Evolutionary conservation across 2,888 invertebrate species (phyloP), one percentile per base, ranked within the genome.

Genomic region (Monochamus alternatus): DNA sequence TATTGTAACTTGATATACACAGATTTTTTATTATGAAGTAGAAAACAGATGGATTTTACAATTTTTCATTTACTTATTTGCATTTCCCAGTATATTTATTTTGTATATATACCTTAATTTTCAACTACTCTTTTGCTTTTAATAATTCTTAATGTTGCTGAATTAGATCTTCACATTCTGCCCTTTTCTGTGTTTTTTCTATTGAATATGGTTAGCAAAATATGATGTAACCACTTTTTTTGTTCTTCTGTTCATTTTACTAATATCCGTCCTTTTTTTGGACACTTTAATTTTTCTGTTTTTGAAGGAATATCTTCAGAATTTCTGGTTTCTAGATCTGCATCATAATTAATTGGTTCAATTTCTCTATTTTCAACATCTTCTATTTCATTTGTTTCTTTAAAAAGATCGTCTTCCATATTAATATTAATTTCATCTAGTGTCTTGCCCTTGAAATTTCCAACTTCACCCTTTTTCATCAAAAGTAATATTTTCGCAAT

Each of bases 171-270:
- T 65, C 73, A 52, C 64, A 66, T 31, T 73, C 73, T 22, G 14
- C 14, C 7, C 43, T 64, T 55, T 73, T 73, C 12, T 65, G 73
- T 22, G 73, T 52, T 66, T 67, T 66, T 73, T 73, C n/a, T n/a
- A 1, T 65, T 73, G 0, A 51, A 73, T 66, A 63, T 73, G 73
- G 10, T 65, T 65, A 9, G 31, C n/a, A 65, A 73, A 73, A 55
- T 12, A 73, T 30, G 44, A 32, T 31, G n/a, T 22, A 67, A 66
- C 73, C 9, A 73, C 73, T 73, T 38, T 14, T 66, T 65, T 66
- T 51, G 65, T 66, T 69, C 69, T 12, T 52, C 55, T 9, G 52
- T 69, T 60, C 69, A 69, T 58, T 32, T 38, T 12, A 69, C 59
- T 12, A 58, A 58, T 58, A 58, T 58, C n/a, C 58, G 9, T 58